These are phyloP conservation scores for Kryptolebias ocellatus DNA, from an alignment of 2,797 vertebrate genomes.

Conservation along the genomic window DNA sequence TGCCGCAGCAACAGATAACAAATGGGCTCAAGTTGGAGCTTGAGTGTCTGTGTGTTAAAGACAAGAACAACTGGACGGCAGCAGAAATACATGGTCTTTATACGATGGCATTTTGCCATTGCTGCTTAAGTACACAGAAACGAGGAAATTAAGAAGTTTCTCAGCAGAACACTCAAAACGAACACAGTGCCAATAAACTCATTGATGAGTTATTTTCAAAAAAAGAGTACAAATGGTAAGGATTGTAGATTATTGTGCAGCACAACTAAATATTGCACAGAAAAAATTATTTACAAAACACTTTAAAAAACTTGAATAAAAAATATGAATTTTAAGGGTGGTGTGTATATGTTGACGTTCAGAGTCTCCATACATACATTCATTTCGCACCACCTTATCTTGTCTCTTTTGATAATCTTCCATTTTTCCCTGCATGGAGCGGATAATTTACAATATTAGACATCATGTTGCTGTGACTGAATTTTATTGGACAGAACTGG, in stretches of 20 bases:
- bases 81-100: constrained; percentile 55
- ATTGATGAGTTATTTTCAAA: too few relatives aligned
- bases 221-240: too few relatives aligned
- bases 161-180: neutral
- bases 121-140: constrained; percentile 32
- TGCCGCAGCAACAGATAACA: constrained; percentile 79
- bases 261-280: neutral
- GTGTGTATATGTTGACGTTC: neutral
- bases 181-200: neutral
- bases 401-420: neutral
- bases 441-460: constrained; percentile 31
- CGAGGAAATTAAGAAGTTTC: constrained; percentile 9
- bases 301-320: neutral
- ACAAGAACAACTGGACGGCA: constrained; percentile 75
- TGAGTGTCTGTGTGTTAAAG: constrained; percentile 75
- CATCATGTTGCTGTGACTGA: constrained; percentile 31
- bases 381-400: neutral
- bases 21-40: constrained; percentile 79
- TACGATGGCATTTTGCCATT: constrained; percentile 51
- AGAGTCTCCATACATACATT: neutral
- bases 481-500: constrained; percentile 30
- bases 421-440: neutral
- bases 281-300: neutral
- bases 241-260: neutral
- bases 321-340: neutral